phyloP scores from a whole-genome alignment of 1,140 invertebrate genomes.

The Neocloeon triangulifer region DNA sequence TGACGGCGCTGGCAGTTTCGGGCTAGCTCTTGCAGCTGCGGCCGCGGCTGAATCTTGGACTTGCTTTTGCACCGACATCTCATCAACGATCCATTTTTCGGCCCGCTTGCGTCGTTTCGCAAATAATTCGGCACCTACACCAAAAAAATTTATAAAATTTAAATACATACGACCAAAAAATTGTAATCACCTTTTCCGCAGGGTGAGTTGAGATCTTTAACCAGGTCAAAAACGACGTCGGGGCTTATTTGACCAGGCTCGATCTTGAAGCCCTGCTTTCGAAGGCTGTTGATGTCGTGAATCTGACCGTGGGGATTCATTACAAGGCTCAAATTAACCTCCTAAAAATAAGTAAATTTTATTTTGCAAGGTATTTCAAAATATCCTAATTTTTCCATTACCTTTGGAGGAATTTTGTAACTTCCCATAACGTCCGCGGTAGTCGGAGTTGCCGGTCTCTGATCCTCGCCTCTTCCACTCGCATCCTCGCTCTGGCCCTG shows the following conservation, averaged over 20 bases:
- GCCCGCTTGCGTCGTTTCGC: conserved; percentile 64
- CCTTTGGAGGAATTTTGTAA: too few relatives aligned
- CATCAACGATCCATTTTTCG: conserved; percentile 71
- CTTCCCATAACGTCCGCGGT: too few relatives aligned
- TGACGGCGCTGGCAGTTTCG: conserved; percentile 10
- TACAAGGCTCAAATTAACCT: conserved; percentile 29
- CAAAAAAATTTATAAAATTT: conserved; percentile 5
- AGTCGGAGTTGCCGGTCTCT: too few relatives aligned
- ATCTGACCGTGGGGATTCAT: conserved; percentile 59
- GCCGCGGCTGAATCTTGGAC: neutral
- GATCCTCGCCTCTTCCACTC: too few relatives aligned
- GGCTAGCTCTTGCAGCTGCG: conserved; percentile 11
- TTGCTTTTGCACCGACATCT: conserved; percentile 25
- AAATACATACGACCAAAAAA: conserved; percentile 1
- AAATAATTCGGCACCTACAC: conserved; percentile 57
- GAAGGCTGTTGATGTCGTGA: conserved; percentile 34
- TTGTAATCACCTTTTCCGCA: conserved; percentile 40
- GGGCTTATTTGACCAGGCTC: conserved; percentile 37
- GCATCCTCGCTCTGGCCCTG: too few relatives aligned
- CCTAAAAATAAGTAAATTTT: too few relatives aligned
- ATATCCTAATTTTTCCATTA: too few relatives aligned
- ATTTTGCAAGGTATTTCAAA: too few relatives aligned
- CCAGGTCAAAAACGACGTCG: conserved; percentile 44
- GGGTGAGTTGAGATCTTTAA: conserved; percentile 51
- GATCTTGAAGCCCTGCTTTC: conserved; percentile 29